Conservation (phyloP, 2,113 vertebrate species). For the Brachypodius melanocephalos region DNA sequence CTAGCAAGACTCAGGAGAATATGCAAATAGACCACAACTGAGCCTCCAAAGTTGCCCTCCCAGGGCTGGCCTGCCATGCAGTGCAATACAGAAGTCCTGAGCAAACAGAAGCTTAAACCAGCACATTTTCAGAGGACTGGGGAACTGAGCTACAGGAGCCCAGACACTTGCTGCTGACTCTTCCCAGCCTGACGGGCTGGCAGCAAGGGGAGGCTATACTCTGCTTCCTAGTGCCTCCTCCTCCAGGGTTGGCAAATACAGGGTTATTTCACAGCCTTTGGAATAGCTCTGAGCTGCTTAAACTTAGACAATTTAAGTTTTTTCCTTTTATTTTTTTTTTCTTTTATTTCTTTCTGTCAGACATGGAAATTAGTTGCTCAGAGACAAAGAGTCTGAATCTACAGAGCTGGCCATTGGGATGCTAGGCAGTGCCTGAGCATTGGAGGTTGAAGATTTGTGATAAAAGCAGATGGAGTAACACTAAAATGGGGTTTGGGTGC, state of each 20-base stretch:
- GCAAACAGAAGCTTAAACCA: background rate
- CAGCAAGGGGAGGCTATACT: rapidly evolving
- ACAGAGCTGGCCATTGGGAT: background rate
- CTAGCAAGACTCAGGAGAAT: background rate
- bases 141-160: background rate
- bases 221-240: background rate
- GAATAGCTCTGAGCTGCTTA: background rate
- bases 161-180: background rate
- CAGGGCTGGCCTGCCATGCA: background rate
- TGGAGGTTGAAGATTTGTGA: background rate
- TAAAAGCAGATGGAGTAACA: background rate
- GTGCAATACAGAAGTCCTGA: background rate
- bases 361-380: background rate
- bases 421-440: background rate
- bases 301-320: background rate
- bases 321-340: rapidly evolving
- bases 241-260: background rate
- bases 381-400: background rate
- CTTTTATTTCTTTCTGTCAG: background rate
- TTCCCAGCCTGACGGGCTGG: background rate
- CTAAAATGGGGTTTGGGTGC: background rate
- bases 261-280: background rate
- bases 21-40: rapidly evolving
- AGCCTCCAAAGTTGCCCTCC: background rate
- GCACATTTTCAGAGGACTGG: background rate